A percentile compares a stretch with the other conserved stretches of the same genome.
phyloP scores from a whole-genome alignment of 2,113 vertebrate genomes.

The Callipepla californica region DNA sequence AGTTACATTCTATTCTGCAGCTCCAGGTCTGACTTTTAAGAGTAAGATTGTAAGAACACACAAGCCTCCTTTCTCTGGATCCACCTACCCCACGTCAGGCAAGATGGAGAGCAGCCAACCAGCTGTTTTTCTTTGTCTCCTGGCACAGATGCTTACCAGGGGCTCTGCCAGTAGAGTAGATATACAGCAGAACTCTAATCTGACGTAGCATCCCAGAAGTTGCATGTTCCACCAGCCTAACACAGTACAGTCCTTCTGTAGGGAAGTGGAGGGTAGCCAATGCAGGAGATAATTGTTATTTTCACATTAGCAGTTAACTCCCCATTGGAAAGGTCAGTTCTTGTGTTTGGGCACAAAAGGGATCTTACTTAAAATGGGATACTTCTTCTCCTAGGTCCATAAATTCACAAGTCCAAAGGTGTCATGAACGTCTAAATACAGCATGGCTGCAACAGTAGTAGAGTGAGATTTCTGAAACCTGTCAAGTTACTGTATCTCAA shows the following conservation, averaged over 20 bases:
- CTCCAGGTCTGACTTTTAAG: not conserved
- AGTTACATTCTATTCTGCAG: not conserved
- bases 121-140: not conserved
- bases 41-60: not conserved
- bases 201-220: not conserved
- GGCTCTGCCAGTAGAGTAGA: not conserved
- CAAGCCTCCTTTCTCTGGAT: not conserved
- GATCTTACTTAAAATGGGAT: not conserved
- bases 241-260: not conserved
- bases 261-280: not conserved
- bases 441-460: not conserved
- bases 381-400: not conserved
- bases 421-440: not conserved
- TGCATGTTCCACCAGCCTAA: not conserved
- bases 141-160: not conserved
- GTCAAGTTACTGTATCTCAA: not conserved
- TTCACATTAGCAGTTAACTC: not conserved
- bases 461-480: not conserved
- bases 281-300: not conserved
- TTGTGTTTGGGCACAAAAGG: not conserved
- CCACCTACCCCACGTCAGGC: not conserved
- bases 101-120: not conserved
- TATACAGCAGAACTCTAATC: not conserved
- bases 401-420: not conserved
- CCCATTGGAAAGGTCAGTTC: not conserved